phyloP scores from a whole-genome alignment of 2,113 vertebrate species.

The Aythya baeri region DNA sequence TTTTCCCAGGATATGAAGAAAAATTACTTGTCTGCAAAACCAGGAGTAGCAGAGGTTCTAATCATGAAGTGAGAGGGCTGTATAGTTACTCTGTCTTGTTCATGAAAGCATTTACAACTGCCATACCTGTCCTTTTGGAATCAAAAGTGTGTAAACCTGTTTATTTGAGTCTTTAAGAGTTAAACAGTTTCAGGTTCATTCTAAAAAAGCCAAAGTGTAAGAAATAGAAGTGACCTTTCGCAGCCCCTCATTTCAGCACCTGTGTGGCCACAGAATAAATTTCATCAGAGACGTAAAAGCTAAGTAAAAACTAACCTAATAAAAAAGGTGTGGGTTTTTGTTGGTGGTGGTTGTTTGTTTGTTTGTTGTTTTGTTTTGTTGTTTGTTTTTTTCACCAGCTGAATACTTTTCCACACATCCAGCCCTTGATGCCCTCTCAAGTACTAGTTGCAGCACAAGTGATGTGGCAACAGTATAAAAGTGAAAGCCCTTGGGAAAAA shows the following conservation, averaged over 20 bases:
- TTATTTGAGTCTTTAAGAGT: neutral
- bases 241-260: neutral
- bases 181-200: neutral
- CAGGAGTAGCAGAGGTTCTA: neutral
- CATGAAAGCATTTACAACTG: neutral
- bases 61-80: neutral
- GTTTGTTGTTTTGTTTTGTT: no score
- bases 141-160: neutral
- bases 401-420: neutral
- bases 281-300: neutral
- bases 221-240: neutral
- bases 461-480: fast-evolving
- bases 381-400: neutral
- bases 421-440: neutral
- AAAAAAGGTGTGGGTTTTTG: neutral
- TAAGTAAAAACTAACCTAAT: fast-evolving
- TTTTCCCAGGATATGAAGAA: neutral
- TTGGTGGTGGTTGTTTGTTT: no score
- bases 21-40: neutral
- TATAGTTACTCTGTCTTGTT: neutral
- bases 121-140: neutral
- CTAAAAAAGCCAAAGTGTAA: neutral
- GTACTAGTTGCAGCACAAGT: neutral
- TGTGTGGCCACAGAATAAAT: neutral
- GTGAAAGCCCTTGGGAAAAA: neutral